These are phyloP conservation scores for Troides aeacus DNA, from an alignment of 2,888 invertebrate species.

Conservation along the genomic window DNA sequence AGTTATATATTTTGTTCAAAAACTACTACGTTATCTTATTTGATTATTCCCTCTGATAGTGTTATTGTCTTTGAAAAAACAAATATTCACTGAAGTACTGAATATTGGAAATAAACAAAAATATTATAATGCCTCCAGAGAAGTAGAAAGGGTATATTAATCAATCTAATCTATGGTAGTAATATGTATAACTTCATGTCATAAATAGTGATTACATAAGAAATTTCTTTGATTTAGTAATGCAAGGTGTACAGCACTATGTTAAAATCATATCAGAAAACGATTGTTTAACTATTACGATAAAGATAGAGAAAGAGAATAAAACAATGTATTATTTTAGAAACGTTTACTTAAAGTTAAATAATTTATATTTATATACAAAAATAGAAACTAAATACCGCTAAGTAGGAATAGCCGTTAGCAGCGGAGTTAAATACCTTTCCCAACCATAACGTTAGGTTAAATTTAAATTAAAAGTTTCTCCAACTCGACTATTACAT, in stretches of 20 bases:
- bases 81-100: too few relatives aligned
- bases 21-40: too few relatives aligned
- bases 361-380: conserved; percentile 2
- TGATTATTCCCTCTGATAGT: too few relatives aligned
- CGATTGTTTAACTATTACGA: neutral
- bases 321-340: neutral
- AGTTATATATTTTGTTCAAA: too few relatives aligned
- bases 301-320: neutral
- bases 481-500: conserved; percentile 63
- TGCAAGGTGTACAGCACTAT: neutral
- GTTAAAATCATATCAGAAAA: neutral
- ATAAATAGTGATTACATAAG: too few relatives aligned
- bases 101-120: too few relatives aligned
- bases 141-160: too few relatives aligned
- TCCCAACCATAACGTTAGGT: conserved; percentile 6
- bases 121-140: too few relatives aligned
- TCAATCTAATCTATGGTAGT: too few relatives aligned
- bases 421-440: neutral
- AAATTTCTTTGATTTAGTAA: too few relatives aligned
- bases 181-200: too few relatives aligned
- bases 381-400: neutral
- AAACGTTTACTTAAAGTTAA: neutral
- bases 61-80: too few relatives aligned
- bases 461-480: conserved; percentile 52
- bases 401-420: neutral